Evolutionary conservation across 2,888 invertebrate species (phyloP).

Genomic region (Diadromus collaris): DNA sequence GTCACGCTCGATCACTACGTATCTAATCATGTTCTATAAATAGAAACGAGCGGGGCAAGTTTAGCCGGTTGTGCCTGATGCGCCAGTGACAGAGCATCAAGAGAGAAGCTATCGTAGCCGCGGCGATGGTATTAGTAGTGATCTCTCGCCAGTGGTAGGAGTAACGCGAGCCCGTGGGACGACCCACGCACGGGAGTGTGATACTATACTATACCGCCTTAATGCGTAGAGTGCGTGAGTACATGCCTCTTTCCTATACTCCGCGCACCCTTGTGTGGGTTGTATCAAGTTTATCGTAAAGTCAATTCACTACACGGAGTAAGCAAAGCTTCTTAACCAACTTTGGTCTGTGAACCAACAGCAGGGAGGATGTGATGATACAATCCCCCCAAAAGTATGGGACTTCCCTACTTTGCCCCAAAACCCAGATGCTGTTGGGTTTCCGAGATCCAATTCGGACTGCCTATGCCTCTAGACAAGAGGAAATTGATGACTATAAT

Average conservation of each 20-base stretch:
- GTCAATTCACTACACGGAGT: constrained; percentile 1
- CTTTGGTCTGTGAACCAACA: constrained; percentile 9
- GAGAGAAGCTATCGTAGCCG: constrained; percentile 27
- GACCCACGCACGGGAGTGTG: constrained; percentile 51
- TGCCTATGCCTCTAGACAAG: background rate
- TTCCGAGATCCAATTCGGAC: background rate
- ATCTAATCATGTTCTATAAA: constrained; percentile 78
- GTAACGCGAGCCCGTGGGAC: constrained; percentile 76
- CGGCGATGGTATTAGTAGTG: constrained; percentile 49
- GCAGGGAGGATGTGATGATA: background rate
- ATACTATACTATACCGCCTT: background rate
- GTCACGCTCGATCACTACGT: constrained; percentile 68
- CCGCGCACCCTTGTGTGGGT: constrained; percentile 24
- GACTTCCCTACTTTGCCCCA: background rate
- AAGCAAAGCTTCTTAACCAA: constrained; percentile 6
- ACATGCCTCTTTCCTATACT: constrained; percentile 19
- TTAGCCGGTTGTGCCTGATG: constrained; percentile 70
- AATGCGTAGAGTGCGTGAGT: constrained; percentile 40
- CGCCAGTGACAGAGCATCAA: constrained; percentile 52
- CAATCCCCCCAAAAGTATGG: background rate
- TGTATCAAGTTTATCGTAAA: constrained; percentile 53
- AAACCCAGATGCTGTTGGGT: background rate
- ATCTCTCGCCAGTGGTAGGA: constrained; percentile 34
- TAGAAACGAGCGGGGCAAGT: constrained; percentile 71
- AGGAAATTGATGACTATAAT: background rate